Evolutionary conservation across 92 coral and sea anemone species (phyloP).

Genomic region (Bergia sp.): DNA sequence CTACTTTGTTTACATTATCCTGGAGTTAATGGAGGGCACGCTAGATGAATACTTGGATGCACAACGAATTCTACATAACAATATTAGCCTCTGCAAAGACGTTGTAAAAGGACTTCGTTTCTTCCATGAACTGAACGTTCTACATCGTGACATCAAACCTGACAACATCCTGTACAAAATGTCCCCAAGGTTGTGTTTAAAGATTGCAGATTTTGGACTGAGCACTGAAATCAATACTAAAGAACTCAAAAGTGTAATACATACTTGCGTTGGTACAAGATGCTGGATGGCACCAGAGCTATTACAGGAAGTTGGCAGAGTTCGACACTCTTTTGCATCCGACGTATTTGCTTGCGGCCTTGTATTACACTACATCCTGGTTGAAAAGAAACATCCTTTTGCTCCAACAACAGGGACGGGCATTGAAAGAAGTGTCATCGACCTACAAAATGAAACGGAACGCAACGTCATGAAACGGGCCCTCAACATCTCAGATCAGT

Average conservation of each 20-base stretch:
- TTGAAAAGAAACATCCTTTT: conserved; percentile 57
- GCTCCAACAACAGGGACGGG: neutral
- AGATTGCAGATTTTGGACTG: conserved; percentile 71
- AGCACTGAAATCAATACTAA: conserved; percentile 20
- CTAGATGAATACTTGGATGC: conserved; percentile 37
- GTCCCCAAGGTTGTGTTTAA: conserved; percentile 52
- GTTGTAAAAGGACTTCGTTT: conserved; percentile 39
- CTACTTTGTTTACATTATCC: conserved; percentile 36
- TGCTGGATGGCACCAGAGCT: conserved; percentile 73
- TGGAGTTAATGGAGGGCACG: conserved; percentile 64
- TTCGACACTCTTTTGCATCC: conserved; percentile 17
- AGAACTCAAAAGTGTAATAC: conserved; percentile 34
- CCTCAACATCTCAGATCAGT: conserved; percentile 13
- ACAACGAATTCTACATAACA: neutral
- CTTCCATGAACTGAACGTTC: conserved; percentile 47
- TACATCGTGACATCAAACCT: conserved; percentile 74
- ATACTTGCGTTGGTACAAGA: conserved; percentile 54
- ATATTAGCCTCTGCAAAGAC: conserved; percentile 48
- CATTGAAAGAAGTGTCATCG: neutral
- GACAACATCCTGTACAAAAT: conserved; percentile 56
- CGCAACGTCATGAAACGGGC: conserved; percentile 35
- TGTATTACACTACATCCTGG: conserved; percentile 51
- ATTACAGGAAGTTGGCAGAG: neutral
- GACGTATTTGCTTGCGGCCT: conserved; percentile 69
- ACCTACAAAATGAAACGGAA: conserved; percentile 47